Base-by-base conservation (phyloP, 2,113 vertebrate species). In the Trematocara unimaculatum region DNA sequence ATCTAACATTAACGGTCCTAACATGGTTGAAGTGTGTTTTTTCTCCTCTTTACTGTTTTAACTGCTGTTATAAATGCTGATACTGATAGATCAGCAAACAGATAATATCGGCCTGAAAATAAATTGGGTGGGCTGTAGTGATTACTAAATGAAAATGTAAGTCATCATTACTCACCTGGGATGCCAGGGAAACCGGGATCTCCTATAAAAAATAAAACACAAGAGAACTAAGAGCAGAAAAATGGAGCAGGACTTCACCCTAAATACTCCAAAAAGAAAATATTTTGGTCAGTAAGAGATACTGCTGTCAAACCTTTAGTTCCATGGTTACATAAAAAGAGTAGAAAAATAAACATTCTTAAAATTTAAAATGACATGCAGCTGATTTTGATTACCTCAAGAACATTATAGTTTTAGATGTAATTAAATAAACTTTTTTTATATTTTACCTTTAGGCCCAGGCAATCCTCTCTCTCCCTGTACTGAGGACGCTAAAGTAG, bases 391-490 rank as follows among this genome's bases (percentile, higher is more conserved):
- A 67, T 29, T 18, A 51, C 18, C 1, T 47, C 11, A 23, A 84
- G 67, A 55, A 12, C 4, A 2, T 5, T 7, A 56, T 49, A n/a
- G 35, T 70, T 74, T 58, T 81, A 47, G 1, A 79, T 70, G 5
- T 78, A 45, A 45, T 35, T 20, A 17, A n/a, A 53, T 33, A 64
- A n/a, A 14, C 56, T 5, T 42, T 17, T 17, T 2, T 17, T 33
- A 10, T 81, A 47, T 62, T 31, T 82, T 31, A 98, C 98, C 98
- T 99, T 98, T 98, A 42, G 94, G 95, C 87, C 98, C 98, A 56
- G 97, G 96, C 38, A 95, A 84, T 81, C 96, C 96, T 29, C 60
- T 92, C 51, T 95, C 97, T 84, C 96, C 97, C 89, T 94, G 95
- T 72, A 97, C 95, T 40, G 96, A 96, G 9, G 97, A 96, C 81